A percentile compares a stretch with the other conserved stretches of the same genome.
Evolutionary conservation across 2,113 vertebrate genomes (phyloP).

Genomic region (Nesoenas mayeri): DNA sequence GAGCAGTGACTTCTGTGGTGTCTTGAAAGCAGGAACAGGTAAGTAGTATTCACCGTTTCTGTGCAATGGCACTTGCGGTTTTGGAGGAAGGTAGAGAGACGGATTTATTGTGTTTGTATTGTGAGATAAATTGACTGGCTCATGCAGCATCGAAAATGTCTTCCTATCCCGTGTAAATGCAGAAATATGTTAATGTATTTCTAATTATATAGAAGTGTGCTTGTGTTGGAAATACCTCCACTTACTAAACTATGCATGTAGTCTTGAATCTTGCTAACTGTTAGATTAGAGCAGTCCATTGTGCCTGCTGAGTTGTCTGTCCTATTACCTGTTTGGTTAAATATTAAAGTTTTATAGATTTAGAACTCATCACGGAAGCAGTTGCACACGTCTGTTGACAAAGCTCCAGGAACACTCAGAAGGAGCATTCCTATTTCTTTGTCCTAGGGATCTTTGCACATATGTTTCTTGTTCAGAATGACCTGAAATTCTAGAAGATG

Average conservation of each 20-base stretch:
- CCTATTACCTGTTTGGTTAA: neutral
- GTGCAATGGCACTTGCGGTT: neutral
- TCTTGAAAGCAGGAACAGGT: neutral
- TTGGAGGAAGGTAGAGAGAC: neutral
- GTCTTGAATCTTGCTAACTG: neutral
- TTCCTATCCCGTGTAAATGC: rapidly evolving
- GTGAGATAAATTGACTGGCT: neutral
- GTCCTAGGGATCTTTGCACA: neutral
- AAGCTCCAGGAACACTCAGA: neutral
- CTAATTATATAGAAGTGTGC: too few species aligned
- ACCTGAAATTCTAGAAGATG: neutral
- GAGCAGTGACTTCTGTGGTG: neutral
- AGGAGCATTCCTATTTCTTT: neutral
- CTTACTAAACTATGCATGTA: neutral
- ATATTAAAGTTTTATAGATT: neutral
- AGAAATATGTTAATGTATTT: neutral
- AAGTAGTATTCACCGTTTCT: neutral
- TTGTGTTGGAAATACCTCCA: neutral
- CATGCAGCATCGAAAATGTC: rapidly evolving
- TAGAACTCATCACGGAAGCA: neutral
- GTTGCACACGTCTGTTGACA: neutral
- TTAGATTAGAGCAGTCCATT: rapidly evolving
- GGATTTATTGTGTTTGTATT: neutral
- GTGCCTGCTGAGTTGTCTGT: neutral
- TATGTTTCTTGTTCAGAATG: neutral